Evolutionary conservation across 2,797 vertebrate species (phyloP), one percentile per base, ranked within the genome.

Genomic region (Acestrorhynchus altus): DNA sequence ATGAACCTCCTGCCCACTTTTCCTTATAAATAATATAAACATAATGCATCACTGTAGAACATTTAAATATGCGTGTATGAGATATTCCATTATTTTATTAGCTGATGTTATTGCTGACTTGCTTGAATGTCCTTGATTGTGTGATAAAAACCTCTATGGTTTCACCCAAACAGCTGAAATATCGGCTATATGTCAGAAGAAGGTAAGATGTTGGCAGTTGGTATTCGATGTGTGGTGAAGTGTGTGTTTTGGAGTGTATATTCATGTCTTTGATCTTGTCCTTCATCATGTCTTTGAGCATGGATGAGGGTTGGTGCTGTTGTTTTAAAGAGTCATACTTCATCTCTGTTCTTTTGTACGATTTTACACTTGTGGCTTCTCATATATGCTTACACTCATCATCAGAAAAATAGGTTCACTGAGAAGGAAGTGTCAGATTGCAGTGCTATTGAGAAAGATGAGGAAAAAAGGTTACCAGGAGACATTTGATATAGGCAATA

Each of bases 111-210:
- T 44, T 1, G 12, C 22, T 31, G 16, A 31, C 47, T 18, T 20
- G 9, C 15, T 31, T 42, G 10, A 24, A 10, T 54, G 12, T 24
- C 40, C 8, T 28, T 54, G 49, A 24, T 44, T 66, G 15, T 57
- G 51, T 56, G 60, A 9, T 68, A 16, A 82, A 77, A 51, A 81
- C 63, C 87, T 90, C 81, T 94, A 77, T 95, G 82, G 77, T 84
- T 94, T 91, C 93, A 87, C 88, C 84, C 88, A 94, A 94, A 92
- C 96, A 99, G 98, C 98, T 93, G 98, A 99, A 93, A 99, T 99
- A 93, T 99, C 98, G 91, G 98, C 98, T 88, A 99, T 99, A 93
- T 99, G 98, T 94, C 98, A 99, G 92, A 99, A 99, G 92, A 99
- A 99, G 97, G 98, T 99, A 97, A 96, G 96, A 88, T 67, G 74